Base-by-base conservation (phyloP, 2,113 vertebrate species). In the Condylura cristata region DNA sequence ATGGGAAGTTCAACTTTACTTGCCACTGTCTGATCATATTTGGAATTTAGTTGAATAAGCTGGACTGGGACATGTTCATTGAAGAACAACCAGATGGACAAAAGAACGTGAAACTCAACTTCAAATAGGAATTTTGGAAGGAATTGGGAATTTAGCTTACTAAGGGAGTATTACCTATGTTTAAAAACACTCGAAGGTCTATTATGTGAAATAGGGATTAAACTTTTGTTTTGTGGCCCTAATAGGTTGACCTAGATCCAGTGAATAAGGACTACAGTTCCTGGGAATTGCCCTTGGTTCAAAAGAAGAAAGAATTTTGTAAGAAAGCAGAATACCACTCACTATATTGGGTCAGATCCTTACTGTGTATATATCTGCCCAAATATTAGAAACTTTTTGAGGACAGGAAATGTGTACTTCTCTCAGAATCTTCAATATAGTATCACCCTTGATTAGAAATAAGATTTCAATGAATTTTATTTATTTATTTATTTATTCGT, bases 181-280 rank as follows among this genome's bases (percentile, higher is more conserved):
- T 91, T 95, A 53, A 95, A 94, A 81, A 60, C 41, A 71, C n/a
- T 65, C 81, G 24, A 91, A 79, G 51, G 16, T 13, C 34, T 53
- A 14, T 79, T 86, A 56, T 0, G 5, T 65, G 41, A 90, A 88
- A 78, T 20, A 68, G 94, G 28, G 74, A 89, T 68, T 16, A 63
- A 48, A 60, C 30, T 92, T 81, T 34, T 70, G 28, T 56, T 82
- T 81, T 65, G 18, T 60, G 75, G 53, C 3, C 26, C 63, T 53
- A 7, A n/a, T 6, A 34, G 58, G 20, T 30, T 58, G 81, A 61
- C 26, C 1, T 66, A 37, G 32, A 58, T 48, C 60, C 24, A 78
- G 5, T 18, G n/a, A 61, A 4, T 46, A 79, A 56, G 30, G 46
- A 71, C 51, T 48, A 30, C 0, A 41, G 46, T 53, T 61, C 58